Evolutionary conservation across 2,888 invertebrate species (phyloP), one percentile per base, ranked within the genome.

Genomic region (Opisthograptis luteolata): DNA sequence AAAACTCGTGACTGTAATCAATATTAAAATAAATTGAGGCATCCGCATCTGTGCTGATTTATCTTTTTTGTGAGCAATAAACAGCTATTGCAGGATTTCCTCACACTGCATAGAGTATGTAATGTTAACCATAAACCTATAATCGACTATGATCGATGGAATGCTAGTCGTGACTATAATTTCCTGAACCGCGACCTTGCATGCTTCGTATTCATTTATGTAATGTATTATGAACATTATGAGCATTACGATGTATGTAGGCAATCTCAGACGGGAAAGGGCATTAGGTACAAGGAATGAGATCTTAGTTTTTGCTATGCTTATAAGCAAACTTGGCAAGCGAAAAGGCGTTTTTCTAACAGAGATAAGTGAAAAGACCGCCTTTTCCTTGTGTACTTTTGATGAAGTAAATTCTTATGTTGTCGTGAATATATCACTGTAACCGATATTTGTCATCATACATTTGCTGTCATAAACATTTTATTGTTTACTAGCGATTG

Each of bases 171-270:
- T 55, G 55, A 39, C 40, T 36, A 41, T 58, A 62, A 63, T 63
- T 71, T 70, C 68, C 66, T 71, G 56, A 39, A 60, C 49, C 49
- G 44, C 54, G 62, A 60, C 76, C 73, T 76, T 73, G 53, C 66
- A 64, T 70, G 64, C 60, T 60, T 64, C 50, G 50, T 63, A 58
- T 60, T 66, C 49, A 66, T 66, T 60, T 58, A 59, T 55, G 56
- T 59, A 60, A 62, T 58, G 48, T 48, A 58, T 59, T 45, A 56
- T 58, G 39, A 51, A 57, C 40, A 50, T 50, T 50, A 44, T 32
- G 34, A 30, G 25, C 56, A 50, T 41, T 50, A 48, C 42, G 42
- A 10, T n/a, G n/a, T n/a, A n/a, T 31, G 36, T 45, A 36, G 31
- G 36, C 40, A 34, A 44, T 49, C 55, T 47, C 13, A 30, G 39